Percentiles rank a stretch among this genome's conserved stretches.
Conservation (phyloP, 2,888 invertebrate genomes). For the Heliconius charithonia region DNA sequence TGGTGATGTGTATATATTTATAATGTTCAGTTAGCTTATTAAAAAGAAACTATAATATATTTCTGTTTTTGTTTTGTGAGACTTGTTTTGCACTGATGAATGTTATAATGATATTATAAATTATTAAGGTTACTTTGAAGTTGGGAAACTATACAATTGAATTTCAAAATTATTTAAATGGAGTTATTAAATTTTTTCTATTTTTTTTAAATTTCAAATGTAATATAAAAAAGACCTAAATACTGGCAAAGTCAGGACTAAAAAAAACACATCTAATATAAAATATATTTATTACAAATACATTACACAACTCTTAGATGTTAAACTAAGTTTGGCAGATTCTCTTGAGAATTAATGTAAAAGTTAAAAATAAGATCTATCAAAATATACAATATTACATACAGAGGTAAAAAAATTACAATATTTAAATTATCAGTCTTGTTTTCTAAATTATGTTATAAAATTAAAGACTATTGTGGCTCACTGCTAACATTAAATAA, state of each 20-base stretch:
- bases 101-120: not conserved
- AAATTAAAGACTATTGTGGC: not conserved
- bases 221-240: no score
- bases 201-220: no score
- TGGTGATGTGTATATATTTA: constrained; percentile 81
- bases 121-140: not conserved
- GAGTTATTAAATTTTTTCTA: no score
- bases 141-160: not conserved
- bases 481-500: not conserved
- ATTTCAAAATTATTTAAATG: not conserved
- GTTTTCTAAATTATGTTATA: not conserved
- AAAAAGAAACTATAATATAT: not conserved
- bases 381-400: not conserved
- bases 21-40: not conserved
- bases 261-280: not conserved
- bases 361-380: not conserved
- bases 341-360: not conserved
- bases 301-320: constrained; percentile 1
- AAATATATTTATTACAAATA: constrained; percentile 13
- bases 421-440: constrained; percentile 14
- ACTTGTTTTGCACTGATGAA: not conserved
- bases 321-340: constrained; percentile 9
- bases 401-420: not conserved
- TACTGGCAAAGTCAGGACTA: not conserved
- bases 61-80: not conserved